Base-by-base conservation (phyloP, 2,888 invertebrate genomes). In the Corythucha ciliata region DNA sequence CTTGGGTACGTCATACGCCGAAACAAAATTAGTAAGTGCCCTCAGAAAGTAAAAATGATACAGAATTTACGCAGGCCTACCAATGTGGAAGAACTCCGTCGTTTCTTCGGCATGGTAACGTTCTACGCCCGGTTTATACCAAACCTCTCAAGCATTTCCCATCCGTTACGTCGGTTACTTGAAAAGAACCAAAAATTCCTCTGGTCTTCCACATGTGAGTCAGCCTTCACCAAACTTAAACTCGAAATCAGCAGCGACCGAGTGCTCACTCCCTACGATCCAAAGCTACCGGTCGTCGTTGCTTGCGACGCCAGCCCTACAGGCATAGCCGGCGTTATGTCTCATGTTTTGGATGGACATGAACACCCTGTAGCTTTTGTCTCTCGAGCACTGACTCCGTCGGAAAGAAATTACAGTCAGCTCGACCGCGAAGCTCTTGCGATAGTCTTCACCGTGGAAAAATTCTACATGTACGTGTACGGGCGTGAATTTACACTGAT, bases 401-500 rank as follows among this genome's bases (percentile, higher is more conserved):
- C 42, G 3, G 42, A 42, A 20, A 7, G 7, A 12, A 42, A 42
- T 42, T 42, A 41, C 8, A 42, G 51, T 18, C 58, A 58, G 29
- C 33, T 57, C n/a, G 55, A 57, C 40, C 18, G 54, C 21, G 57
- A 58, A 49, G 57, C 55, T 12, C 22, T 45, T 14, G 16, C 27
- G 3, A 45, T 45, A n/a, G 45, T 45, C 21, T 45, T 24, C 26
- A 39, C 26, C 12, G n/a, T 48, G 16, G 29, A 25, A 8, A 37
- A 48, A 26, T 39, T 48, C 20, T 34, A 26, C 26, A 3, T 24
- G 4, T 48, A n/a, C 18, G 20, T 37, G 8, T 48, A 37, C 26
- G 37, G 48, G 4, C 20, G 24, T 25, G 18, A 37, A 14, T 60
- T 83, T 83, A 1, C 33, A n/a, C 48, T 45, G 25, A 22, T 24